Evolutionary conservation across 2,797 vertebrate genomes (phyloP), one percentile per base, ranked within the genome.

Genomic region (Falco naumanni): DNA sequence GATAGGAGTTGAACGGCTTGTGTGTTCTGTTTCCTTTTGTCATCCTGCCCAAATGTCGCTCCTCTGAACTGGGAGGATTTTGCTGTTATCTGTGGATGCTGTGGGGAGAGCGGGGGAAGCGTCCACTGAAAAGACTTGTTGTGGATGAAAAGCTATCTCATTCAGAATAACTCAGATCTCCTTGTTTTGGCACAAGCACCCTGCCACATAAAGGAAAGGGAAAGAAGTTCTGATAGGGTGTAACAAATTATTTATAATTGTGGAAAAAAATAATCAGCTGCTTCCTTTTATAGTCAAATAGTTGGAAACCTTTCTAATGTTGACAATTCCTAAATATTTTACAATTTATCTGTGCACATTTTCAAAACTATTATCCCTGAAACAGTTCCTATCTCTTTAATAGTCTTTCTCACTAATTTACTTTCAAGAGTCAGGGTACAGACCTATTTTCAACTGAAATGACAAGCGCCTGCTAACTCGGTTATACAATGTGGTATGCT

Each of bases 241-340:
- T 66, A 94, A 96, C 92, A 88, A 97, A 97, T 97, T 91, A 97
- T 97, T 97, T 93, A 97, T 97, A 95, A 69, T 92, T 92, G 82
- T 70, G 51, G 59, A 39, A 19, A 68, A 80, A 86, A 80, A 68
- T 22, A 81, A 63, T 94, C 48, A 75, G 43, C 59, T 47, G 45
- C 91, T 92, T 91, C 86, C 87, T 96, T 92, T 94, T 91, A 93
- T 91, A 95, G 94, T 94, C 93, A 95, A 65, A 93, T 76, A 96
- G 90, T 89, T 81, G 61, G 80, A 96, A 41, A 56, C 64, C 79
- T 64, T 95, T 93, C 53, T 86, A 80, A 89, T 47, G 90, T 11
- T 94, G 92, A 92, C 91, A 48, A 74, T 95, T 89, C 74, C 92
- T 96, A 96, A 97, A 96, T 95, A 95, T 95, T 96, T 95, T 91